phyloP scores from a whole-genome alignment of 1,140 invertebrate genomes.

The Drosophila equinoxialis region DNA sequence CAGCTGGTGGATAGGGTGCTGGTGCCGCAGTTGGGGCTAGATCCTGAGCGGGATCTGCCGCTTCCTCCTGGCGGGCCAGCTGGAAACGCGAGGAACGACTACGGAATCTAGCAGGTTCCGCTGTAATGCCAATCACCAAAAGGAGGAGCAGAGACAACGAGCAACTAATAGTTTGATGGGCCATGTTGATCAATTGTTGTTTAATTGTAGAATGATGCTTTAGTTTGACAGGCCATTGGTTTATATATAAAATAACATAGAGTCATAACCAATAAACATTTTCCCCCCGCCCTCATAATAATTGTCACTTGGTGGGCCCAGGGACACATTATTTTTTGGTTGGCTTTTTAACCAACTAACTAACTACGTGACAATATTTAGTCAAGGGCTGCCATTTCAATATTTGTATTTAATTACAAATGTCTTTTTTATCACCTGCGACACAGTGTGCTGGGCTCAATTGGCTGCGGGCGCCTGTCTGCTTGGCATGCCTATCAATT shows the following conservation, averaged over 20 bases:
- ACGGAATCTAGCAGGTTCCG: conserved; percentile 52
- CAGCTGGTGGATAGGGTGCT: conserved; percentile 72
- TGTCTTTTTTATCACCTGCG: conserved; percentile 38
- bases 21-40: conserved; percentile 53
- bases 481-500: conserved; percentile 64
- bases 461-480: conserved; percentile 4
- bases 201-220: conserved; percentile 69
- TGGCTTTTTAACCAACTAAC: conserved; percentile 14
- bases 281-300: conserved; percentile 45
- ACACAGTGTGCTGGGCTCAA: conserved; percentile 22
- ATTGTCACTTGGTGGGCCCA: conserved; percentile 46
- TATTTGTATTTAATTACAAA: conserved; percentile 57
- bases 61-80: conserved; percentile 64
- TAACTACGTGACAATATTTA: conserved; percentile 73
- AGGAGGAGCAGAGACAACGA: conserved; percentile 44
- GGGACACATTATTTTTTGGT: conserved; percentile 53
- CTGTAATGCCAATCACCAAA: conserved; percentile 50
- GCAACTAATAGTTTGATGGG: conserved; percentile 56
- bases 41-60: conserved; percentile 37
- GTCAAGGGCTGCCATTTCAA: conserved; percentile 68
- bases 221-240: neutral
- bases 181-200: conserved; percentile 61
- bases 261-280: conserved; percentile 2
- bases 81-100: conserved; percentile 57
- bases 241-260: conserved; percentile 53